Percentiles rank a stretch among this genome's conserved stretches.
These are phyloP conservation scores for Apoderus coryli DNA, from an alignment of 2,888 invertebrate genomes.

Conservation along the genomic window DNA sequence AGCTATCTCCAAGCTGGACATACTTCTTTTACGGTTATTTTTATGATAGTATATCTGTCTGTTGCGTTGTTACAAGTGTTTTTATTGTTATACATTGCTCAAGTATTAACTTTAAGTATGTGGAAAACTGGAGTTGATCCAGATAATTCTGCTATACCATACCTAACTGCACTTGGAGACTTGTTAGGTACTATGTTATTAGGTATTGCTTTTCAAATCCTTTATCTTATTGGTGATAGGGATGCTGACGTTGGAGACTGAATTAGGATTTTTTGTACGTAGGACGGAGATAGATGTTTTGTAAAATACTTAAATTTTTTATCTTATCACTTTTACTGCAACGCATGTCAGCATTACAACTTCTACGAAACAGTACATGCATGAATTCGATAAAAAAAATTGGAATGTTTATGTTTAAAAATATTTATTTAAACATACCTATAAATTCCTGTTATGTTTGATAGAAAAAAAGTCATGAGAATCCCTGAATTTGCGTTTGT, in stretches of 20 bases:
- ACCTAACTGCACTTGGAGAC: conserved; percentile 79
- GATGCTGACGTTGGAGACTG: conserved; percentile 61
- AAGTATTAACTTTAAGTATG: conserved; percentile 69
- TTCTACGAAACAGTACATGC: too few relatives aligned
- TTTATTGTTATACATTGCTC: conserved; percentile 61
- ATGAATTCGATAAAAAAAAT: too few relatives aligned
- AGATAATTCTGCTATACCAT: conserved; percentile 82
- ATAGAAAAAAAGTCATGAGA: too few relatives aligned
- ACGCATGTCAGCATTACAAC: too few relatives aligned
- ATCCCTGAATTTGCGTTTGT: too few relatives aligned
- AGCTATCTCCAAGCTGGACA: conserved; percentile 71
- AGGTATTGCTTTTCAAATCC: conserved; percentile 56
- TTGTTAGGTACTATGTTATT: conserved; percentile 69
- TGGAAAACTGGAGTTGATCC: conserved; percentile 74
- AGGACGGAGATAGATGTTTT: too few relatives aligned
- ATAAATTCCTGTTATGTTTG: too few relatives aligned
- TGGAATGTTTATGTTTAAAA: too few relatives aligned
- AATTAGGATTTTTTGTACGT: too few relatives aligned
- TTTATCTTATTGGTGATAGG: conserved; percentile 58
- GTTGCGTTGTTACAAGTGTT: conserved; percentile 39
- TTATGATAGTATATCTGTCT: conserved; percentile 49
- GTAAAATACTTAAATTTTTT: too few relatives aligned
- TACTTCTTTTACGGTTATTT: conserved; percentile 68
- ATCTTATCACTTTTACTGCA: too few relatives aligned
- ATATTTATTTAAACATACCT: too few relatives aligned